Percentiles rank a stretch among this genome's conserved stretches.
Conservation (phyloP, 1,140 invertebrate genomes). For the Chymomyza costata region DNA sequence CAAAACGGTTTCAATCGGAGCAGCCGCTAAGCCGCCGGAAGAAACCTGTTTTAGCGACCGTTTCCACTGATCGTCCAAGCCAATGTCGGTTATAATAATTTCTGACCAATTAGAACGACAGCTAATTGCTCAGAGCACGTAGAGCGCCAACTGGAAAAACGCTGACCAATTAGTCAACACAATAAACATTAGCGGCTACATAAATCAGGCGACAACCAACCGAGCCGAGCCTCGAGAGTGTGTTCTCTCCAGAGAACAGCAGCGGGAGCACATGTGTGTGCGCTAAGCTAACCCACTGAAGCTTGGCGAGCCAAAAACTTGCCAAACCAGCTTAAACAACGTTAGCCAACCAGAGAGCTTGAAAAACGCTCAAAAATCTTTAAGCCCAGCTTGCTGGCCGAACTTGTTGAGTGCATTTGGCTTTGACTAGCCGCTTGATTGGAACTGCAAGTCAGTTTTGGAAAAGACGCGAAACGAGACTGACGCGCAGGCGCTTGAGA, state of each 20-base stretch:
- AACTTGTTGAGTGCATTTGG: constrained; percentile 15
- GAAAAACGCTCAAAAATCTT: constrained; percentile 49
- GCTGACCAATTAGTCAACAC: constrained; percentile 60
- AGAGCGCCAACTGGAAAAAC: constrained; percentile 61
- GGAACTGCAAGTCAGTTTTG: constrained; percentile 42
- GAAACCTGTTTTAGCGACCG: constrained; percentile 51
- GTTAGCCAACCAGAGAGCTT: constrained; percentile 50
- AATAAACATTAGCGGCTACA: constrained; percentile 30
- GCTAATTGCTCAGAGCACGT: constrained; percentile 60
- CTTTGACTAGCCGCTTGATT: no score
- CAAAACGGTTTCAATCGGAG: constrained; percentile 3
- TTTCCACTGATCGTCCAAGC: constrained; percentile 20
- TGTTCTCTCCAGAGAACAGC: constrained; percentile 3
- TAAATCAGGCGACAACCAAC: constrained; percentile 7
- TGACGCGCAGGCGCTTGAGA: constrained; percentile 59
- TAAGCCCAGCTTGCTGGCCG: constrained; percentile 39
- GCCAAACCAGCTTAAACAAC: constrained; percentile 22
- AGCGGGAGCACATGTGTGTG: constrained; percentile 10
- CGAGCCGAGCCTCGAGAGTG: not conserved
- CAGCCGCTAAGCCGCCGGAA: constrained; percentile 13
- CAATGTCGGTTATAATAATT: constrained; percentile 67
- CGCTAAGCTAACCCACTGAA: no score
- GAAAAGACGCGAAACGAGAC: constrained; percentile 45
- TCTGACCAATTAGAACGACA: constrained; percentile 70
- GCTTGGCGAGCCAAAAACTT: constrained; percentile 39